Percentiles rank a stretch among this genome's conserved stretches.
phyloP scores from a whole-genome alignment of 2,113 vertebrate genomes.

The Synchiropus splendidus region DNA sequence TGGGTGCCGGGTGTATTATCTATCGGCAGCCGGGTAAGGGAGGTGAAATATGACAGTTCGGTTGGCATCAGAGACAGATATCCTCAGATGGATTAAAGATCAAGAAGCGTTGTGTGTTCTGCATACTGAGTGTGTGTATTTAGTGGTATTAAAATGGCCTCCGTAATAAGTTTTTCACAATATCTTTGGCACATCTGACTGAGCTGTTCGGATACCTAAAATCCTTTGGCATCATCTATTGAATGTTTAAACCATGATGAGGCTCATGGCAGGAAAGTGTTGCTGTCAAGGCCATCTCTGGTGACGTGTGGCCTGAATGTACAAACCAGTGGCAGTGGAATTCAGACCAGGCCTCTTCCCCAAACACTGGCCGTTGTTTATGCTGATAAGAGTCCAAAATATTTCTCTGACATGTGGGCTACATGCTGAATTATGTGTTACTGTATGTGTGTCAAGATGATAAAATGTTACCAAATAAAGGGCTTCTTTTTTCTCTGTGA shows the following conservation, averaged over 20 bases:
- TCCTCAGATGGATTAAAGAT: slow-evolving; percentile 20
- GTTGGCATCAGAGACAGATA: slow-evolving; percentile 16
- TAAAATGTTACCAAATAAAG: too few relatives aligned
- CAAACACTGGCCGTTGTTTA: slow-evolving; percentile 22
- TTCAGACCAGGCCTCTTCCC: slow-evolving; percentile 37
- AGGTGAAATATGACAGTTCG: slow-evolving; percentile 22
- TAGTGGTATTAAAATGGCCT: too few relatives aligned
- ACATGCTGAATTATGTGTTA: too few relatives aligned
- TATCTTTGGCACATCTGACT: too few relatives aligned
- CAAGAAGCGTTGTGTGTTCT: slow-evolving; percentile 14
- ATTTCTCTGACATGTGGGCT: too few relatives aligned
- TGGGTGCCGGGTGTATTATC: slow-evolving; percentile 16
- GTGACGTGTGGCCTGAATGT: slow-evolving; percentile 33
- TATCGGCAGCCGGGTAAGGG: slow-evolving; percentile 14
- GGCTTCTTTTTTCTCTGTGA: too few relatives aligned
- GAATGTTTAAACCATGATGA: slow-evolving; percentile 2
- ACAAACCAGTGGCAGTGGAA: slow-evolving; percentile 18
- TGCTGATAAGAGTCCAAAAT: slow-evolving; percentile 27
- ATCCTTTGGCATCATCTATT: too few relatives aligned
- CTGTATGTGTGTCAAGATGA: too few relatives aligned
- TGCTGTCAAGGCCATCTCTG: slow-evolving; percentile 32
- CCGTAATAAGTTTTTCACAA: too few relatives aligned
- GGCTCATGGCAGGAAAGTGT: too few relatives aligned
- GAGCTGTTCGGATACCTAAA: too few relatives aligned
- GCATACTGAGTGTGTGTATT: slow-evolving; percentile 21